Evolutionary conservation across 2,888 invertebrate species (phyloP), one percentile per base, ranked within the genome.

Genomic region (Caenorhabditis sp.): DNA sequence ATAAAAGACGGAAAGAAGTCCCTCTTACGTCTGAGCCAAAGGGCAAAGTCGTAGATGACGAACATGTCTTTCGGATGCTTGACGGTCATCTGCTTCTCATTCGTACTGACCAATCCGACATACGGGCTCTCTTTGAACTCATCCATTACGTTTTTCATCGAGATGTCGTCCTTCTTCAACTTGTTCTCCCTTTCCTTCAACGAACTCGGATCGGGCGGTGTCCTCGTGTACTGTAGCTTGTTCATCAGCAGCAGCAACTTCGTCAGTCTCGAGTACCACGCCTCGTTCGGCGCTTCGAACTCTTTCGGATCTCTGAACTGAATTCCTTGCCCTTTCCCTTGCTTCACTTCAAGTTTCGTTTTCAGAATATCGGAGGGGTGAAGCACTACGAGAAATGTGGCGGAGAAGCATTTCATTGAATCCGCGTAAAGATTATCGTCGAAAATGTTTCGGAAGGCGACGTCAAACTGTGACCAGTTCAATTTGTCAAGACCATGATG

Each of bases 401-500:
- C 76, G 6, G 71, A 71, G 53, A 76, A 76, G 37, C 70, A 70
- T 59, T 86, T 87, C 80, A 86, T 86, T 26, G 83, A 78, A n/a
- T 88, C 86, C 26, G 73, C 61, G 66, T 83, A 87, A 39, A 86
- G 62, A 11, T 35, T 39, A 7, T 80, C 70, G 26, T 75, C 75
- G 59, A 73, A 73, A 1, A 83, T 79, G 26, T 68, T 59, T 41
- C 83, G 83, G 56, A 87, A 61, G 11, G 80, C 70, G 7, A 52
- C 53, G 63, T 88, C 88, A 32, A 88, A 66, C 13, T 59, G 52
- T 41, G 81, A 81, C 88, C 88, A 88, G 55, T 88, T 87, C 43
- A 88, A 53, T 55, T 83, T 86, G 66, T 88, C 87, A 61, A 88
- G 70, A 43, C 83, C 81, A 77, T 88, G 87, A 20, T 85, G 83